These are phyloP conservation scores for Dendrolimus punctatus DNA, from an alignment of 1,140 invertebrate species.

Conservation along the genomic window DNA sequence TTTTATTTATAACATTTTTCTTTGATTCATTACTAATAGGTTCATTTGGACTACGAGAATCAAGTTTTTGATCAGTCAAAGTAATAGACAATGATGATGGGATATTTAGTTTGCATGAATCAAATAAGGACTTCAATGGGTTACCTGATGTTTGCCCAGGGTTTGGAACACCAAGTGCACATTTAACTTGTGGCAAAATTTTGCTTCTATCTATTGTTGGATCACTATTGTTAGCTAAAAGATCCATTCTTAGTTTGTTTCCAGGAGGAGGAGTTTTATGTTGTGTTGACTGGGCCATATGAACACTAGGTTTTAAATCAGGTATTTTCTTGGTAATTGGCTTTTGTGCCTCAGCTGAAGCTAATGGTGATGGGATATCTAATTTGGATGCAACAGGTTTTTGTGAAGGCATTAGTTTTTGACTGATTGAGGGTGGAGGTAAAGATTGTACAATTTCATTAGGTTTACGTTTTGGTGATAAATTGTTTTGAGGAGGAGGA, in stretches of 20 bases:
- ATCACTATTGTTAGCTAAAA: slow-evolving; percentile 63
- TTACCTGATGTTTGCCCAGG: slow-evolving; percentile 51
- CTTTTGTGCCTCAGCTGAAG: slow-evolving; percentile 32
- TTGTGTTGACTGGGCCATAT: slow-evolving; percentile 23
- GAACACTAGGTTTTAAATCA: slow-evolving; percentile 51
- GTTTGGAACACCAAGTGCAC: slow-evolving; percentile 34
- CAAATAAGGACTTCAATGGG: slow-evolving; percentile 71
- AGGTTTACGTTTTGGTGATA: slow-evolving; percentile 48
- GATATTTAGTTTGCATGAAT: slow-evolving; percentile 75
- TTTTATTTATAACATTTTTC: slow-evolving; percentile 54
- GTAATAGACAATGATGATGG: slow-evolving; percentile 75
- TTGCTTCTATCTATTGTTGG: slow-evolving; percentile 60
- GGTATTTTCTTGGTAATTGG: slow-evolving; percentile 50
- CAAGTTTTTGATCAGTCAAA: slow-evolving; percentile 69
- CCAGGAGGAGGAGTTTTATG: slow-evolving; percentile 36
- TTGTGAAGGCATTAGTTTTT: slow-evolving; percentile 52
- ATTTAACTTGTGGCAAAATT: slow-evolving; percentile 60
- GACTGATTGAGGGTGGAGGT: slow-evolving; percentile 20
- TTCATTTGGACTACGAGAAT: slow-evolving; percentile 40
- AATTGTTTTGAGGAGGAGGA: slow-evolving; percentile 25
- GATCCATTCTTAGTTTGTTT: slow-evolving; percentile 60
- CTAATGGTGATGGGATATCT: slow-evolving; percentile 21
- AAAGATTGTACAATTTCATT: slow-evolving; percentile 16
- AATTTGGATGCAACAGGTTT: slow-evolving; percentile 54
- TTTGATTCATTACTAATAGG: slow-evolving; percentile 35